Conservation (phyloP, 1,140 invertebrate genomes). For the Drosophila carrolli region DNA sequence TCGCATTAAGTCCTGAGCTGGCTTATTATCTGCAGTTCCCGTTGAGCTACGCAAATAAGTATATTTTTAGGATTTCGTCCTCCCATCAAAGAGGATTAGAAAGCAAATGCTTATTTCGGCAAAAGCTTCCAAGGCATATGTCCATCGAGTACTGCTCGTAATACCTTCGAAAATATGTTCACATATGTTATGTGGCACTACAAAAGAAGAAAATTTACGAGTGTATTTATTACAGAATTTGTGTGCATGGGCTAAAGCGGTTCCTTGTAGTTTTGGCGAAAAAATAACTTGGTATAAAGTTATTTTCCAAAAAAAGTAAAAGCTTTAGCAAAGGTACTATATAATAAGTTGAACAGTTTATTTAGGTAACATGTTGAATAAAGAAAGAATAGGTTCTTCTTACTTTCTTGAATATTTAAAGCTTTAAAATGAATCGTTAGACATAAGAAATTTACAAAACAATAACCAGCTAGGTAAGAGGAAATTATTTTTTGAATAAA, state of each 20-base stretch:
- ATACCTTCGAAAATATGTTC: constrained; percentile 18
- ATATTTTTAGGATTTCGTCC: constrained; percentile 9
- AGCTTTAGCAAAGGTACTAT: background rate
- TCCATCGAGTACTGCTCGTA: background rate
- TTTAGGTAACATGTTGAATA: too few species aligned
- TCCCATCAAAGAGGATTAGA: constrained; percentile 7
- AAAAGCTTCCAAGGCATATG: background rate
- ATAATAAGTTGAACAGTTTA: too few species aligned
- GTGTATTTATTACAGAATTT: background rate
- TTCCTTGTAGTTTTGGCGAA: background rate
- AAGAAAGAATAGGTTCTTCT: too few species aligned
- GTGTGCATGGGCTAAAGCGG: too few species aligned
- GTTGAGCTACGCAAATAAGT: background rate
- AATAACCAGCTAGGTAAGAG: too few species aligned
- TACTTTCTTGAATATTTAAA: too few species aligned
- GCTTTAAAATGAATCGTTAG: too few species aligned
- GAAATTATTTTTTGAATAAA: too few species aligned
- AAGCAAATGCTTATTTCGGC: constrained; percentile 2
- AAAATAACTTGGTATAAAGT: constrained; percentile 1
- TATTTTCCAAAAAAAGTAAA: background rate
- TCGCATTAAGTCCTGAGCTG: constrained; percentile 15
- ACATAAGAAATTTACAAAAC: too few species aligned
- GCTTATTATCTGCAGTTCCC: constrained; percentile 11
- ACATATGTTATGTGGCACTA: constrained; percentile 5
- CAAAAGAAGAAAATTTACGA: constrained; percentile 7